Conservation (phyloP, 2,797 vertebrate species). For the Australoheros facetus region DNA sequence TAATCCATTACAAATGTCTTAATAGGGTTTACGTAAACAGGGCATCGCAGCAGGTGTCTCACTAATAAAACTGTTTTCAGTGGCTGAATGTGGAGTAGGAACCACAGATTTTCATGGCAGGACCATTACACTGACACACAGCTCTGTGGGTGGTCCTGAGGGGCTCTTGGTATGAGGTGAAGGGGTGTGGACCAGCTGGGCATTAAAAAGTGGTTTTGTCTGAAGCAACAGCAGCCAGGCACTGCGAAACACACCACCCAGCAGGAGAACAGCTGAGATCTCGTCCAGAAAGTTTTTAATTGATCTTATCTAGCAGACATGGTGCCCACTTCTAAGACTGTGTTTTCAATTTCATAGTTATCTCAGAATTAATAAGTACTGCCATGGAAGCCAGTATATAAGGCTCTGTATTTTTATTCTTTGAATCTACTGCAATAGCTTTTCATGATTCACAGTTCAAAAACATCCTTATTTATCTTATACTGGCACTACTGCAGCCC, state of each 20-base stretch:
- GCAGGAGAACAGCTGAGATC: background rate
- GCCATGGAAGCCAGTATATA: too few relatives aligned
- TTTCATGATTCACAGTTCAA: too few relatives aligned
- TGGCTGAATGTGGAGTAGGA: conserved; percentile 9
- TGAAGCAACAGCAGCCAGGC: conserved; percentile 25
- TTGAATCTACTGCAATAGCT: too few relatives aligned
- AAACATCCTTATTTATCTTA: too few relatives aligned
- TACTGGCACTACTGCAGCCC: background rate
- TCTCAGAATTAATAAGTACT: background rate
- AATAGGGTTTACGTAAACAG: conserved; percentile 35
- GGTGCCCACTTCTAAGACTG: background rate
- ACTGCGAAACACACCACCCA: conserved; percentile 2
- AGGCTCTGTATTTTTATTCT: too few relatives aligned
- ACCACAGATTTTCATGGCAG: conserved; percentile 28
- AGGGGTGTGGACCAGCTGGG: conserved; percentile 39
- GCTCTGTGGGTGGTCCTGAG: conserved; percentile 47
- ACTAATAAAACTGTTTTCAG: background rate
- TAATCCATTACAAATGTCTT: conserved; percentile 33
- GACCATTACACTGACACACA: conserved; percentile 14
- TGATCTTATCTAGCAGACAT: background rate
- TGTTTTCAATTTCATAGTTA: background rate
- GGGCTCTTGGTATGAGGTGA: conserved; percentile 25
- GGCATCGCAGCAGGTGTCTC: conserved; percentile 26
- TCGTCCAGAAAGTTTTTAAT: background rate
- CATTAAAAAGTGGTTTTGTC: conserved; percentile 41